Base-by-base conservation (phyloP, 2,888 invertebrate genomes). In the Scaptomyza reducta region DNA sequence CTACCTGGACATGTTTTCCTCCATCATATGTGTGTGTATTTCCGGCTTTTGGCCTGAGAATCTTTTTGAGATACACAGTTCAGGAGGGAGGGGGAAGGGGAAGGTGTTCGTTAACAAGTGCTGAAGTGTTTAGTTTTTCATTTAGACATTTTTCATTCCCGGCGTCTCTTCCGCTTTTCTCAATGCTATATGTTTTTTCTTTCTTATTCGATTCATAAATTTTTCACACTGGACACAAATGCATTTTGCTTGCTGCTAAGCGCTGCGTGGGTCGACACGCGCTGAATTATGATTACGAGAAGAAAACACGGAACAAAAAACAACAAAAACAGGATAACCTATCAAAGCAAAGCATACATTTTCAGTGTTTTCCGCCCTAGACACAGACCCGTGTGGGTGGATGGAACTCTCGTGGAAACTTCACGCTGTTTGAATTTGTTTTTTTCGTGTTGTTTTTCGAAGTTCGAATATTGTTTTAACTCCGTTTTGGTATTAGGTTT, bases 341-440 rank as follows among this genome's bases (percentile, higher is more conserved):
- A 77, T 82, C 73, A 82, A 88, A 87, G 74, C 67, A 83, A 58
- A 64, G 68, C 89, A 85, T 79, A 79, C 75, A 86, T 87, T 80
- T 73, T 49, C 42, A 50, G 13, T 14, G 9, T 38, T 14, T 9
- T 9, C 35, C 33, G 13, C 67, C 31, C 53, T 51, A 47, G 56
- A 58, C 46, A 53, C 65, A 56, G 64, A 45, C 50, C 62, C 9
- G 27, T 7, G 70, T 76, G 70, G 77, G 82, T 68, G 76, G 70
- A 74, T 55, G n/a, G n/a, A 55, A 66, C 47, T 3, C n/a, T 35
- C 51, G 58, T 66, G 71, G 53, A 76, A 76, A 74, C 71, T 45
- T 29, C 64, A 67, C 16, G 60, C 62, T 58, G 47, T 58, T 64
- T 13, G n/a, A n/a, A n/a, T n/a, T n/a, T 31, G 13, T 31, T 6